phyloP scores from a whole-genome alignment of 1,140 invertebrate genomes.

The Drosophila tristis region DNA sequence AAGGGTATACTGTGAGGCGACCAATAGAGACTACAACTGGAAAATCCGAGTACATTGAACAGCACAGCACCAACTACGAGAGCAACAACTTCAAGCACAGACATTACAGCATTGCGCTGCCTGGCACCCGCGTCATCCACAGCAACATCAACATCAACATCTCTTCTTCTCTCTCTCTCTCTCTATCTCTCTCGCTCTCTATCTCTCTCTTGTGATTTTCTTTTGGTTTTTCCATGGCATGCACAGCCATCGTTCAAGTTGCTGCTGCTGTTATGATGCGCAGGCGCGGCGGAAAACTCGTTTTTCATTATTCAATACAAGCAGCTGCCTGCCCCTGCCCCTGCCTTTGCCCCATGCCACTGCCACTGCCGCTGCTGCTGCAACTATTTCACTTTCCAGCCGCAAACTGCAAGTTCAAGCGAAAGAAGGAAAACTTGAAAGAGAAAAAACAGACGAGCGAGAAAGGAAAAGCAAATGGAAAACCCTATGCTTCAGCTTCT shows the following conservation, averaged over 20 bases:
- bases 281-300: constrained; percentile 74
- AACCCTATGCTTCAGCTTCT: constrained; percentile 32
- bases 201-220: constrained; percentile 14
- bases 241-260: constrained; percentile 5
- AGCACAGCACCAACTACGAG: constrained; percentile 8
- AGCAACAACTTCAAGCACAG: constrained; percentile 39
- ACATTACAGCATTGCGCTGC: constrained; percentile 72
- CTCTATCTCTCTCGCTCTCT: neutral
- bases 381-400: constrained; percentile 77
- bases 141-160: constrained; percentile 13
- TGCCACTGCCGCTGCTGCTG: constrained; percentile 45
- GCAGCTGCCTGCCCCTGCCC: constrained; percentile 15
- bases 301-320: constrained; percentile 80
- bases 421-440: constrained; percentile 37
- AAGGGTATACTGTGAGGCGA: too few relatives aligned
- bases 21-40: too few relatives aligned
- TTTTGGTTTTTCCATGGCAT: constrained; percentile 73
- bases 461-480: constrained; percentile 52
- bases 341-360: neutral
- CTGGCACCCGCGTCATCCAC: constrained; percentile 55
- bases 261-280: constrained; percentile 54
- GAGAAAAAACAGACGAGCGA: constrained; percentile 21
- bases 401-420: constrained; percentile 66
- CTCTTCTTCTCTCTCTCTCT: constrained; percentile 4
- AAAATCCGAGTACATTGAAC: constrained; percentile 19